A percentile compares a stretch with the other conserved stretches of the same genome.
Evolutionary conservation across 1,140 invertebrate genomes (phyloP).

Genomic region (Achatina immaculata): DNA sequence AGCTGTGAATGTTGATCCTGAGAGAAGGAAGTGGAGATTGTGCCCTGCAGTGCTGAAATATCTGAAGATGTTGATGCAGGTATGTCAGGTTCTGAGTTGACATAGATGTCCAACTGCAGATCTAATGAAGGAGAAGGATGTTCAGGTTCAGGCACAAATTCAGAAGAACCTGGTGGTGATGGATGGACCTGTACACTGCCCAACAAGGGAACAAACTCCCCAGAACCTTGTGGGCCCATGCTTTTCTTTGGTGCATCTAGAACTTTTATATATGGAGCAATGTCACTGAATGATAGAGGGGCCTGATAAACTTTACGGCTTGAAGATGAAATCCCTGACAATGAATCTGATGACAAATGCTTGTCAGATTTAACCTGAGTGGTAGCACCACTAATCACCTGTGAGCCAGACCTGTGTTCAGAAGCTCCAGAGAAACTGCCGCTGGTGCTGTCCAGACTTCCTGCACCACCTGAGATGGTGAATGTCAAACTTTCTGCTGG

Average conservation of each 20-base stretch:
- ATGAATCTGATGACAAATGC: not conserved
- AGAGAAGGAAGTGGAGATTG: not conserved
- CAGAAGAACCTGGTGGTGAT: conserved; percentile 19
- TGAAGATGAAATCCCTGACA: not conserved
- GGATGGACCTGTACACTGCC: conserved; percentile 30
- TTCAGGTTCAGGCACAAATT: conserved; percentile 20
- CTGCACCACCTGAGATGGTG: not conserved
- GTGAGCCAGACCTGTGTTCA: not conserved
- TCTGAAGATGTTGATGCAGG: conserved; percentile 2
- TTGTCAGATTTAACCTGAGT: not conserved
- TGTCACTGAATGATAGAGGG: conserved; percentile 8
- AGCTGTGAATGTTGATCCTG: not conserved
- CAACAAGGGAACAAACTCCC: conserved; percentile 36
- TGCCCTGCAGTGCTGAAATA: not conserved
- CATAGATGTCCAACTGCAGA: not conserved
- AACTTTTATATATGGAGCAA: conserved; percentile 27
- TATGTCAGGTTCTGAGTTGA: not conserved
- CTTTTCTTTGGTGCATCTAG: conserved; percentile 23
- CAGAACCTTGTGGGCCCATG: not conserved
- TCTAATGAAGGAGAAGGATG: not conserved
- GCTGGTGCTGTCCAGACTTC: not conserved
- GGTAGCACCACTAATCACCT: not conserved
- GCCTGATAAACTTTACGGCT: not conserved
- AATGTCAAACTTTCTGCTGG: not conserved
- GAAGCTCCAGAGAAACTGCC: not conserved